Conservation (phyloP, 2,888 invertebrate species). For the Chloroclysta siterata region DNA sequence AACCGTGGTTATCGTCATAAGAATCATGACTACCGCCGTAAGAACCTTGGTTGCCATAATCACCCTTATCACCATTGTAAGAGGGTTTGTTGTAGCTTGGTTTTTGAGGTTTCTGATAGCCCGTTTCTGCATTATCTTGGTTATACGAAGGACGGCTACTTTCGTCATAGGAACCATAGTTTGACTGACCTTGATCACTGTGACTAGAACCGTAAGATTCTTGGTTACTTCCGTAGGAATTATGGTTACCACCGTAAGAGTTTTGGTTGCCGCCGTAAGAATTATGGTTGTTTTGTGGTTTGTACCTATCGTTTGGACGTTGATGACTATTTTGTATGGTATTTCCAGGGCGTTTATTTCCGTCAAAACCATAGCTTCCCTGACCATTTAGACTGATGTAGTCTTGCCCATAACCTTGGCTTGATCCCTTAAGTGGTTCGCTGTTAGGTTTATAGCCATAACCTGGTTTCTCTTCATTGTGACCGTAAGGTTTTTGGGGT, state of each 20-base stretch:
- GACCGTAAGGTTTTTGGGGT: slow-evolving; percentile 38
- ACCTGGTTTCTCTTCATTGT: slow-evolving; percentile 28
- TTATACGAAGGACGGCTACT: slow-evolving; percentile 30
- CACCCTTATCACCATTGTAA: slow-evolving; percentile 28
- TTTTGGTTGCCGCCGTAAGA: slow-evolving; percentile 31
- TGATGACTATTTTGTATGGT: slow-evolving; percentile 20
- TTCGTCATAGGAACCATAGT: slow-evolving; percentile 32
- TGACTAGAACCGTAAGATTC: slow-evolving; percentile 19
- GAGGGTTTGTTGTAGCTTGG: slow-evolving; percentile 38
- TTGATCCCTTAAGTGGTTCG: slow-evolving; percentile 9
- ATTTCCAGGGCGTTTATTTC: slow-evolving; percentile 19
- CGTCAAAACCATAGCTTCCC: slow-evolving; percentile 12
- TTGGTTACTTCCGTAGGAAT: slow-evolving; percentile 16
- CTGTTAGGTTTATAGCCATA: slow-evolving; percentile 10
- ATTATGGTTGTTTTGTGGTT: slow-evolving; percentile 30
- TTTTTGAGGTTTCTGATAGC: slow-evolving; percentile 34
- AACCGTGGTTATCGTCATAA: slow-evolving; percentile 24
- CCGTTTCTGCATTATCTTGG: slow-evolving; percentile 28
- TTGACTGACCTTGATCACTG: slow-evolving; percentile 9
- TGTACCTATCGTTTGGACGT: slow-evolving; percentile 33
- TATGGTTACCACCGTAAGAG: slow-evolving; percentile 24
- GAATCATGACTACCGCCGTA: slow-evolving; percentile 24
- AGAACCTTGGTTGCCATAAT: slow-evolving; percentile 33
- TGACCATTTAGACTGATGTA: slow-evolving; percentile 18
- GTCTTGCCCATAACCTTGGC: slow-evolving; percentile 16